Conservation (phyloP, 1,140 invertebrate genomes). For the Camponotus vicinus region DNA sequence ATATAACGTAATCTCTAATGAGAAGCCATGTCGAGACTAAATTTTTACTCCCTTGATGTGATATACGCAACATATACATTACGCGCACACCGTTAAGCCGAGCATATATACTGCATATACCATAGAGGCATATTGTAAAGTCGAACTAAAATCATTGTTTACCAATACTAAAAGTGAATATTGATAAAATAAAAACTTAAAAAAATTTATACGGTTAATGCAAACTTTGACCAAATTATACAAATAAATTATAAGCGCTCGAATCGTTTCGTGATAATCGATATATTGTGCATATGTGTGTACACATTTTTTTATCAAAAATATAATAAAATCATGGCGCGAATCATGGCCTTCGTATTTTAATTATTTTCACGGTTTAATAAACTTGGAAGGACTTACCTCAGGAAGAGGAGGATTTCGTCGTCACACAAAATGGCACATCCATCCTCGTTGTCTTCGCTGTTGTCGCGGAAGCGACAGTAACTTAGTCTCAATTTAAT, state of each 20-base stretch:
- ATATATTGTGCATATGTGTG: neutral
- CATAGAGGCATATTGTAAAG: neutral
- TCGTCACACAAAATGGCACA: constrained; percentile 38
- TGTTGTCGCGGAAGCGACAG: constrained; percentile 45
- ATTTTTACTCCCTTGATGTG: neutral
- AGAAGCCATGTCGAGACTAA: neutral
- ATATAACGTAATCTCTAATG: constrained; percentile 32
- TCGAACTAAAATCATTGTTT: neutral
- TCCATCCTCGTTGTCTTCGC: constrained; percentile 18
- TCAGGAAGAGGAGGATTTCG: constrained; percentile 18
- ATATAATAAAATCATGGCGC: too few species aligned
- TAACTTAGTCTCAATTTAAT: constrained; percentile 55
- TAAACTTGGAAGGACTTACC: constrained; percentile 36
- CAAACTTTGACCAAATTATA: constrained; percentile 2
- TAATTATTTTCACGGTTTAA: constrained; percentile 14
- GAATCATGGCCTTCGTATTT: neutral
- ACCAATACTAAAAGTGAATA: neutral
- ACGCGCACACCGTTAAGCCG: neutral
- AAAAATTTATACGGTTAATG: neutral
- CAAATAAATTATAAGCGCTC: neutral
- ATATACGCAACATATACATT: neutral
- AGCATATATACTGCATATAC: neutral
- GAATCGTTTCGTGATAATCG: neutral
- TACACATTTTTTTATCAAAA: too few species aligned
- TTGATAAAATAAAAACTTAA: neutral